Evolutionary conservation across 2,113 vertebrate genomes (phyloP), one percentile per base, ranked within the genome.

Genomic region (Pelvicachromis taeniatus): DNA sequence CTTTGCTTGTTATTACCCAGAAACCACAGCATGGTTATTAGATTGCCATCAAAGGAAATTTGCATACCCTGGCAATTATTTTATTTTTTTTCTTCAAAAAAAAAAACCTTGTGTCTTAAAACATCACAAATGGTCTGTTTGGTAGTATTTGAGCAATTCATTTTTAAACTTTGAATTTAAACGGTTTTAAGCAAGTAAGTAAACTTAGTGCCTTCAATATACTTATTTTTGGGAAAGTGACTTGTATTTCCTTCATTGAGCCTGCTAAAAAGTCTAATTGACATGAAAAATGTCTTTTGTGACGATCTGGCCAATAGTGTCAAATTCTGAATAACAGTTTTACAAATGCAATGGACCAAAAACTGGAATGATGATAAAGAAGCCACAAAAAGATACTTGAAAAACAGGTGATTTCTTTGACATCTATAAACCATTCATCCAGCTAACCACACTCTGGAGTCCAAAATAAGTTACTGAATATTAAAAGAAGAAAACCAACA

Each of bases 121-220:
- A 35, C 13, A 5, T 40, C 11, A 38, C 33, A n/a, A n/a, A 38
- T 0, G 10, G 17, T 35, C n/a, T n/a, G n/a, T n/a, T n/a, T n/a
- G n/a, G n/a, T n/a, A n/a, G n/a, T n/a, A n/a, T n/a, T n/a, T n/a
- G n/a, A n/a, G n/a, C n/a, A n/a, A n/a, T n/a, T n/a, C n/a, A n/a
- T n/a, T n/a, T n/a, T n/a, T n/a, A n/a, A n/a, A n/a, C n/a, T n/a
- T n/a, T n/a, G n/a, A n/a, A 61, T 61, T 61, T 61, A 61, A 61
- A 19, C 58, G 2, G 56, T 61, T 17, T 6, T 4, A 12, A 35
- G 58, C 31, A 1, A 1, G 2, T 13, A 33, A 5, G 33, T 65
- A 2, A 0, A 19, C 19, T 65, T 21, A 38, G 11, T 40, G 61
- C 11, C 61, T 21, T 40, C 6, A 65, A 38, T 21, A 21, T 65